These are phyloP conservation scores for Pseudanteris insignis DNA, from an alignment of 2,888 invertebrate genomes.

Conservation along the genomic window DNA sequence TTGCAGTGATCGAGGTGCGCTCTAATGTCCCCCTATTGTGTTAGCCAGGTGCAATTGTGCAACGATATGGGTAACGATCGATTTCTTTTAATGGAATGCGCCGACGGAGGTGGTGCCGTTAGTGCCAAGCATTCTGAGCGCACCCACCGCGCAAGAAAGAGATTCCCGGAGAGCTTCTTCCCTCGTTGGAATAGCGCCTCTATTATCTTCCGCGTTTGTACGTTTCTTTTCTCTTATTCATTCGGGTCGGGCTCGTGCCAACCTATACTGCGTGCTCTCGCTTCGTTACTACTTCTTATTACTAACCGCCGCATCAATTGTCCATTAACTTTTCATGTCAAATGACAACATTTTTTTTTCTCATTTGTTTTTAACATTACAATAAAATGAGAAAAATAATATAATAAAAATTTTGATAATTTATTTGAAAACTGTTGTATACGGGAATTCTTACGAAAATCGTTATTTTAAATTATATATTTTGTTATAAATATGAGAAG, in stretches of 20 bases:
- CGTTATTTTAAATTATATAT: no score
- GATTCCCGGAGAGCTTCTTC: constrained; percentile 26
- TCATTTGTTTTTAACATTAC: no score
- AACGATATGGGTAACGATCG: constrained; percentile 55
- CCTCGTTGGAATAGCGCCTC: constrained; percentile 14
- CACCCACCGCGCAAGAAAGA: constrained; percentile 49
- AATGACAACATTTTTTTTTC: no score
- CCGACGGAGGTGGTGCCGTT: constrained; percentile 52
- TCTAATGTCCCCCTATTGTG: constrained; percentile 46
- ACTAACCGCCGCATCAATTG: no score
- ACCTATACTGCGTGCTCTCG: neutral
- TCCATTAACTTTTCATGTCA: no score
- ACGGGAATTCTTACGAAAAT: no score
- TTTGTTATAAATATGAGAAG: no score
- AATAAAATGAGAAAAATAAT: no score
- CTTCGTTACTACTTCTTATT: neutral
- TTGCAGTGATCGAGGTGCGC: constrained; percentile 35
- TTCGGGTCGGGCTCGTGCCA: no score
- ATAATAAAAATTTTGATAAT: no score
- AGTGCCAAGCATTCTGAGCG: constrained; percentile 55
- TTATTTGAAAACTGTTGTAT: no score
- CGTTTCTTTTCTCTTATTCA: constrained; percentile 8
- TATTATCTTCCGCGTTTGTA: constrained; percentile 36
- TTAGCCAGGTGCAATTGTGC: constrained; percentile 55
- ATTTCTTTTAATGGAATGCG: constrained; percentile 56